phyloP scores from a whole-genome alignment of 2,888 invertebrate genomes.

The Stenurella melanura region DNA sequence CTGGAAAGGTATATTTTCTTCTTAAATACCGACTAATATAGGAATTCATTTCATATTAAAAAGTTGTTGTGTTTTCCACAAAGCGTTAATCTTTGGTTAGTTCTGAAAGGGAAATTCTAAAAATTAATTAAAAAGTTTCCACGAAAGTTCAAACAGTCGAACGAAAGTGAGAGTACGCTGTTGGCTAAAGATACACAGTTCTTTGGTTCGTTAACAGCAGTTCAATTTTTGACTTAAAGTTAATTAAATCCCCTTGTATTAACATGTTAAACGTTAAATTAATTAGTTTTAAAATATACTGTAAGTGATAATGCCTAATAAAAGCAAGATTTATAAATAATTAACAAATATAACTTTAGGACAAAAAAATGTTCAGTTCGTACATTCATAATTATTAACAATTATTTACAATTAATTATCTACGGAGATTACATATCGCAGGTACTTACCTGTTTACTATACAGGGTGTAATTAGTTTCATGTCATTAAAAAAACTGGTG shows the following conservation, averaged over 20 bases:
- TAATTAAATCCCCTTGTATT: background rate
- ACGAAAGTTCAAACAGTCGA: background rate
- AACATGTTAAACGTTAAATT: background rate
- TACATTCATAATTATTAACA: too few relatives aligned
- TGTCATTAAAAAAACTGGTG: too few relatives aligned
- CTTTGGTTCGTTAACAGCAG: background rate
- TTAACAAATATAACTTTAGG: too few relatives aligned
- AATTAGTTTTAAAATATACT: background rate
- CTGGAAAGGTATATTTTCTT: too few relatives aligned
- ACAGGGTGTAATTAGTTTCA: too few relatives aligned
- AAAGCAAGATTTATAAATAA: background rate
- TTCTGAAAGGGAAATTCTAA: background rate
- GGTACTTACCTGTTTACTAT: too few relatives aligned
- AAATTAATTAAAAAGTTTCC: conserved; percentile 2
- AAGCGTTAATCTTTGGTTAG: background rate
- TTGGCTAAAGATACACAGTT: background rate
- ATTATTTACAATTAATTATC: too few relatives aligned
- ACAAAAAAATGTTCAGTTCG: too few relatives aligned
- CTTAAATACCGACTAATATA: background rate
- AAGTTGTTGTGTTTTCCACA: background rate
- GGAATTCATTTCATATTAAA: background rate
- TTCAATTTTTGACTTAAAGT: background rate
- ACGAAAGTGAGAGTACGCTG: background rate
- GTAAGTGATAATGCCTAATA: too few relatives aligned
- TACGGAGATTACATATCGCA: too few relatives aligned